Conservation (phyloP, 1,140 invertebrate genomes). For the Plodia interpunctella region DNA sequence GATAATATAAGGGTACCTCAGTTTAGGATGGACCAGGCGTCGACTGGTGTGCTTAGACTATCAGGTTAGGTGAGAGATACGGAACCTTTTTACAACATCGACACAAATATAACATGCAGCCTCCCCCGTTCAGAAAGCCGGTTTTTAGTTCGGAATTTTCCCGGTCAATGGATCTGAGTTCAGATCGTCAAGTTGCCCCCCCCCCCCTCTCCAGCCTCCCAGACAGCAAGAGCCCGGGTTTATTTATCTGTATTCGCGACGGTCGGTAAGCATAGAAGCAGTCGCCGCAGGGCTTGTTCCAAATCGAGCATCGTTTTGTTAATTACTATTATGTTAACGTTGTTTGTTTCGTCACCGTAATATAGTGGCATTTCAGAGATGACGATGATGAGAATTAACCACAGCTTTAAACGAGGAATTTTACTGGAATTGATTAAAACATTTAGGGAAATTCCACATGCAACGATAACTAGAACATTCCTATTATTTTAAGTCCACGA, state of each 20-base stretch:
- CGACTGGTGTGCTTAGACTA: slow-evolving; percentile 69
- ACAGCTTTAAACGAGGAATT: neutral
- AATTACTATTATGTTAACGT: slow-evolving; percentile 68
- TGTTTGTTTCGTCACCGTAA: slow-evolving; percentile 54
- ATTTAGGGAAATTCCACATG: neutral
- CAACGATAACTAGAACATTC: neutral
- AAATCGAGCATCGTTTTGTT: slow-evolving; percentile 66
- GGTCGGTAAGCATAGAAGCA: slow-evolving; percentile 55
- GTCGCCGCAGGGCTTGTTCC: slow-evolving; percentile 73
- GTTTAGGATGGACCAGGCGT: slow-evolving; percentile 75
- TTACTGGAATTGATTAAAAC: slow-evolving; percentile 1
- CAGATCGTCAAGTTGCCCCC: slow-evolving; percentile 21
- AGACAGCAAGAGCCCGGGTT: slow-evolving; percentile 69
- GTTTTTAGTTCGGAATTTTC: slow-evolving; percentile 70
- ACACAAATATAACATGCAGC: slow-evolving; percentile 60
- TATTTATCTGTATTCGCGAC: slow-evolving; percentile 56
- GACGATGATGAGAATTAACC: slow-evolving; percentile 15
- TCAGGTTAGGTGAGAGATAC: slow-evolving; percentile 61
- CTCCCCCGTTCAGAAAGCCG: slow-evolving; percentile 55
- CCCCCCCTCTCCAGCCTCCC: slow-evolving; percentile 31
- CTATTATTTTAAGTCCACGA: neutral
- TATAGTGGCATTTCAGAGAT: slow-evolving; percentile 46
- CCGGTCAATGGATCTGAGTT: slow-evolving; percentile 23
- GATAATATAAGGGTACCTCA: slow-evolving; percentile 73
- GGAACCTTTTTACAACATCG: slow-evolving; percentile 59